These are phyloP conservation scores for Drosophila albomicans DNA, from an alignment of 1,140 invertebrate genomes.

Conservation along the genomic window DNA sequence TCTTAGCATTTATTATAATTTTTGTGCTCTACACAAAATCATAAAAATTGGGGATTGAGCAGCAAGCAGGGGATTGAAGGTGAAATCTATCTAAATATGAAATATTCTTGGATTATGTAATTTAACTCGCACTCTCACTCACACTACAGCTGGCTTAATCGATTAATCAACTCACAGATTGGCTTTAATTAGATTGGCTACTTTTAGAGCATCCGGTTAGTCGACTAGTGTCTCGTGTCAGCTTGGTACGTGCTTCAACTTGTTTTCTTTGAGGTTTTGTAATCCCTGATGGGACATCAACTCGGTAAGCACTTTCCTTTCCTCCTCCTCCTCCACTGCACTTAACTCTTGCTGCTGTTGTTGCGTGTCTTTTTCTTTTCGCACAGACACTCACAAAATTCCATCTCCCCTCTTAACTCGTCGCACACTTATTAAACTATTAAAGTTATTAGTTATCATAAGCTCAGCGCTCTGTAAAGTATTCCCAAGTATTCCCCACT, in stretches of 20 bases:
- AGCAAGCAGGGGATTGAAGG: too few relatives aligned
- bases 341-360: neutral
- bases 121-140: too few relatives aligned
- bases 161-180: neutral
- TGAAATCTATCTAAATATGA: too few relatives aligned
- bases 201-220: neutral
- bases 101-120: too few relatives aligned
- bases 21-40: neutral
- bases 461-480: neutral
- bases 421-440: conserved; percentile 12
- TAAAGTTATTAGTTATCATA: conserved; percentile 11
- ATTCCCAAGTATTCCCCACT: neutral
- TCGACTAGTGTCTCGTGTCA: neutral
- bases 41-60: neutral
- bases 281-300: conserved; percentile 18
- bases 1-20: conserved; percentile 8
- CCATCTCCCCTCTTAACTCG: neutral
- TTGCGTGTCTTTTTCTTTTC: neutral
- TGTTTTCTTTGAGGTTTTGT: conserved; percentile 10
- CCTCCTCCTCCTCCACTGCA: neutral
- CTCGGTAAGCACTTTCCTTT: conserved; percentile 1
- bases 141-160: too few relatives aligned
- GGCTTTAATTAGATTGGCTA: neutral
- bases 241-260: neutral
- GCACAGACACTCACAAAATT: neutral